A percentile compares a stretch with the other conserved stretches of the same genome.
phyloP scores from a whole-genome alignment of 53 echinoderm and acorn worm species.

The Antedon mediterranea region DNA sequence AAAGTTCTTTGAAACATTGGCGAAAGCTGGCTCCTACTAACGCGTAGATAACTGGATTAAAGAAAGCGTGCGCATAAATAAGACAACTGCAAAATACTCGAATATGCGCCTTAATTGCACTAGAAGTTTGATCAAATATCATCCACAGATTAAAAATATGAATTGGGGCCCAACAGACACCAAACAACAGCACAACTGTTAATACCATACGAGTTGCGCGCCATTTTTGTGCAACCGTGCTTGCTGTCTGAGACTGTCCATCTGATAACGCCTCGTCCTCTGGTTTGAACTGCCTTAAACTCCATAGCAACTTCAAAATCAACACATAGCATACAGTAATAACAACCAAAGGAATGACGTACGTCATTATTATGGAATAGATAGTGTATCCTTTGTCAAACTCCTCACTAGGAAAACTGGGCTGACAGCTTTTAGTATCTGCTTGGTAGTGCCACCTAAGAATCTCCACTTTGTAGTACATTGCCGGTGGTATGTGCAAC shows the following conservation, averaged over 20 bases:
- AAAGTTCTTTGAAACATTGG: constrained; percentile 46
- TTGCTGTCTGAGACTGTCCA: constrained; percentile 31
- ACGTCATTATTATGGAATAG: constrained; percentile 42
- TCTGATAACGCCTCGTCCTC: background rate
- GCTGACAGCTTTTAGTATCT: constrained; percentile 7
- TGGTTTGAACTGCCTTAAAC: constrained; percentile 22
- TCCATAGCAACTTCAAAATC: constrained; percentile 72
- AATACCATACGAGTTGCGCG: constrained; percentile 83
- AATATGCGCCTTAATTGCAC: background rate
- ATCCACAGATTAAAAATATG: constrained; percentile 72
- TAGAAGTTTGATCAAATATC: constrained; percentile 23
- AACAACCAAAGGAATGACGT: constrained; percentile 58
- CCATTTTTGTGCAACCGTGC: constrained; percentile 45
- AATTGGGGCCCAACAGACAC: constrained; percentile 81
- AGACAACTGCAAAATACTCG: constrained; percentile 36
- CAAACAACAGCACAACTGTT: constrained; percentile 70
- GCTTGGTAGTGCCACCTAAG: background rate
- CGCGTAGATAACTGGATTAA: constrained; percentile 85
- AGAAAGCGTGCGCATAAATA: constrained; percentile 71
- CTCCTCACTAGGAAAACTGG: background rate
- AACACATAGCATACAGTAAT: constrained; percentile 85
- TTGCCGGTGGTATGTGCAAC: constrained; percentile 46
- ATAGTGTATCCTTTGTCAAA: constrained; percentile 23
- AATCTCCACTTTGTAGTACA: constrained; percentile 31
- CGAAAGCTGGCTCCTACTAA: constrained; percentile 71